A percentile compares a stretch with the other conserved stretches of the same genome.
Evolutionary conservation across 2,888 invertebrate genomes (phyloP).

Genomic region (Dorcus hopei): DNA sequence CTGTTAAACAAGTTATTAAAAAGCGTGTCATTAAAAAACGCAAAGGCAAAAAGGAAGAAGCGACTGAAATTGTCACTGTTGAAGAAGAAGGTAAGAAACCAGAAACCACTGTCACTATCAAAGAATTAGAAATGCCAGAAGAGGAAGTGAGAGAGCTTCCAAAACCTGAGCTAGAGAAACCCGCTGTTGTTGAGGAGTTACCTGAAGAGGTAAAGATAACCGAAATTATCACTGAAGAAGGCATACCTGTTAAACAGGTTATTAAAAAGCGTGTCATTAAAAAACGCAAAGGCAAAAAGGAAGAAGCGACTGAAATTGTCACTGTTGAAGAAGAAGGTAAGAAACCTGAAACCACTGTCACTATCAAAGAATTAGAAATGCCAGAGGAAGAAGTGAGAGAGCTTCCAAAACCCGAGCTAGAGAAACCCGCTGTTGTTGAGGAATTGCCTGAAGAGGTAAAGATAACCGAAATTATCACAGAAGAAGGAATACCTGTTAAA

Average conservation of each 20-base stretch:
- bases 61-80: conserved; percentile 49
- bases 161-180: conserved; percentile 21
- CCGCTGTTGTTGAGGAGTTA: conserved; percentile 27
- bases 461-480: conserved; percentile 19
- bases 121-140: conserved; percentile 30
- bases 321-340: conserved; percentile 20
- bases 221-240: conserved; percentile 35
- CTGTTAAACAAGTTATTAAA: conserved; percentile 28
- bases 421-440: conserved; percentile 24
- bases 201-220: conserved; percentile 39
- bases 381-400: conserved; percentile 33
- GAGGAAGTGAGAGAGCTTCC: conserved; percentile 9
- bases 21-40: conserved; percentile 36
- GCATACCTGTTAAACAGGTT: conserved; percentile 28
- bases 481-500: conserved; percentile 22
- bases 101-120: conserved; percentile 29
- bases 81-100: conserved; percentile 36
- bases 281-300: conserved; percentile 29
- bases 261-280: conserved; percentile 36
- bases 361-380: conserved; percentile 29
- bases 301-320: conserved; percentile 49
- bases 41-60: conserved; percentile 41
- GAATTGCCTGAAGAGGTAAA: conserved; percentile 26
- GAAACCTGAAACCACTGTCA: conserved; percentile 33
- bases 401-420: conserved; percentile 37